Conservation (phyloP, 2,888 invertebrate genomes). For the Polietes domitor region DNA sequence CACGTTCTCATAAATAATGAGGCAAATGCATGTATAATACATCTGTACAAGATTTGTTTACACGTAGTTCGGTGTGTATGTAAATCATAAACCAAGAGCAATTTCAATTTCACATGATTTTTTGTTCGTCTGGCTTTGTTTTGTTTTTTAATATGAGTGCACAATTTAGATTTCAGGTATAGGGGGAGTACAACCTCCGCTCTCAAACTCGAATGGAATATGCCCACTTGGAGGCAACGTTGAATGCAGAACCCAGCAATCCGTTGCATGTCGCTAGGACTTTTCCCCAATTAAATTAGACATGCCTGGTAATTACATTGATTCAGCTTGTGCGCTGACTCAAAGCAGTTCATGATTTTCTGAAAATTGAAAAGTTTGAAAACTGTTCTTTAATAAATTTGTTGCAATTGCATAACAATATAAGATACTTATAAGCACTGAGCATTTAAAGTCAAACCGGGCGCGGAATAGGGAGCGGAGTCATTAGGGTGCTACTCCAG, state of each 20-base stretch:
- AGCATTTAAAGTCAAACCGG: no score
- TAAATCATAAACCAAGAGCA: constrained; percentile 3
- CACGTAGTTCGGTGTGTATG: not conserved
- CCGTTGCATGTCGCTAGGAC: no score
- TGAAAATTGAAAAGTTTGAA: no score
- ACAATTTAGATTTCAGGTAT: not conserved
- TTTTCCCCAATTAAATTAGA: no score
- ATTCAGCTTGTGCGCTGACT: no score
- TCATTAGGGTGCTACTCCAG: no score
- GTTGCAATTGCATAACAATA: no score
- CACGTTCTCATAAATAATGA: constrained; percentile 26
- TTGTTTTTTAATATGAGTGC: not conserved
- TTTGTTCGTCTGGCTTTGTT: not conserved
- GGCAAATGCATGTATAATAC: constrained; percentile 21
- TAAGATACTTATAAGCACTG: no score
- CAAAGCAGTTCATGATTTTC: no score
- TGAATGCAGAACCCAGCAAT: not conserved
- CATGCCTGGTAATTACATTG: no score
- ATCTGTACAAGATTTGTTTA: constrained; percentile 14
- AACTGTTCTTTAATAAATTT: no score
- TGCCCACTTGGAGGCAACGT: not conserved
- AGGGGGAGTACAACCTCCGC: not conserved
- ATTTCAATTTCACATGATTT: not conserved
- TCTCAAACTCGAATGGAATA: not conserved
- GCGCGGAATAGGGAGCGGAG: no score